A percentile compares a stretch with the other conserved stretches of the same genome.
phyloP scores from a whole-genome alignment of 2,797 vertebrate genomes.

The Lutjanus argentimaculatus region DNA sequence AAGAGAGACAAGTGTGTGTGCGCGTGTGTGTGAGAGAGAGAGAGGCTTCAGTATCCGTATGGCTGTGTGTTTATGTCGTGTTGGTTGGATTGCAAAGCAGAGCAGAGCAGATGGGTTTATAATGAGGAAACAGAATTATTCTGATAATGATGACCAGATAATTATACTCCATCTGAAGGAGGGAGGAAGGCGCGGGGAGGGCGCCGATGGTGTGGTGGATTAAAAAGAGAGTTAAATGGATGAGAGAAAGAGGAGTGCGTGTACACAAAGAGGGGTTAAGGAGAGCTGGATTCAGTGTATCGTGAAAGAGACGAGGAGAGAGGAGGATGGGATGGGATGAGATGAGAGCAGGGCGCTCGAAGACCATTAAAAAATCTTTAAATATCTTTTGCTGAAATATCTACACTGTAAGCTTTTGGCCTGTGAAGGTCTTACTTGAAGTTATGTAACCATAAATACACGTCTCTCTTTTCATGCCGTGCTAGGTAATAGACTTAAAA shows the following conservation, averaged over 20 bases:
- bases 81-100: constrained; percentile 57
- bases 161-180: constrained; percentile 68
- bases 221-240: constrained; percentile 36
- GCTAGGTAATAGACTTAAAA: neutral
- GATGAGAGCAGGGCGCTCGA: neutral
- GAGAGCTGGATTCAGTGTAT: constrained; percentile 27
- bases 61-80: constrained; percentile 46
- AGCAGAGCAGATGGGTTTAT: constrained; percentile 70
- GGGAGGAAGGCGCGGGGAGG: constrained; percentile 8
- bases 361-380: constrained; percentile 36
- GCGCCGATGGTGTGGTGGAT: constrained; percentile 28
- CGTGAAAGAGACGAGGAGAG: neutral
- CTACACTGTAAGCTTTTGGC: neutral
- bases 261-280: constrained; percentile 37
- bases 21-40: neutral
- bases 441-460: constrained; percentile 11
- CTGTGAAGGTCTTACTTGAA: constrained; percentile 2
- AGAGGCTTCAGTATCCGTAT: constrained; percentile 28
- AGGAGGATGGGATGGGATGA: constrained; percentile 1
- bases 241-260: constrained; percentile 29
- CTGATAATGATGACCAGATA: constrained; percentile 76
- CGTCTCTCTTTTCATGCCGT: neutral
- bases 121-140: constrained; percentile 76
- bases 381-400: constrained; percentile 37
- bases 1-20: neutral